Percentiles rank a stretch among this genome's conserved stretches.
phyloP scores from a whole-genome alignment of 2,888 invertebrate genomes.

The Epinotia nisella region DNA sequence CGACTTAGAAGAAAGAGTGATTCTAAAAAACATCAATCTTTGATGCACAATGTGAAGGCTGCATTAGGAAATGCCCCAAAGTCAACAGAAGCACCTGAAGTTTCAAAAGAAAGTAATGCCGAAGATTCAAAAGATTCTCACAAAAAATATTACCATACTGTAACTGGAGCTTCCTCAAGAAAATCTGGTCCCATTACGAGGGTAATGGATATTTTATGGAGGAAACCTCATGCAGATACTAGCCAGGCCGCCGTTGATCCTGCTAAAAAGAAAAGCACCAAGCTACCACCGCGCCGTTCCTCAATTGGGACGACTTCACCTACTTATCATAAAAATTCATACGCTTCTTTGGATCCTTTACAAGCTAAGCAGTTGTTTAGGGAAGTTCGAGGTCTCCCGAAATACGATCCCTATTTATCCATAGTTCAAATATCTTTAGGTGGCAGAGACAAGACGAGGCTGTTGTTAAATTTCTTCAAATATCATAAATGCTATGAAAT shows the following conservation, averaged over 20 bases:
- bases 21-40: slow-evolving; percentile 72
- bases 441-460: slow-evolving; percentile 78
- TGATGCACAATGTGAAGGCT: slow-evolving; percentile 64
- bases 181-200: slow-evolving; percentile 81
- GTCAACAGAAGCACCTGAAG: slow-evolving; percentile 70
- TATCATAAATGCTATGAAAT: slow-evolving; percentile 82
- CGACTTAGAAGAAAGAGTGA: slow-evolving; percentile 80
- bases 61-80: slow-evolving; percentile 59
- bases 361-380: slow-evolving; percentile 80
- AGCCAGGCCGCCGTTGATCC: slow-evolving; percentile 64
- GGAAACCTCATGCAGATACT: slow-evolving; percentile 71
- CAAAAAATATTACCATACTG: slow-evolving; percentile 82
- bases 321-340: slow-evolving; percentile 81
- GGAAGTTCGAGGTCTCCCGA: slow-evolving; percentile 79
- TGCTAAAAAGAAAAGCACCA: slow-evolving; percentile 71
- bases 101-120: slow-evolving; percentile 62
- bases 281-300: slow-evolving; percentile 70
- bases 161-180: slow-evolving; percentile 78
- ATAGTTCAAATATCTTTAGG: slow-evolving; percentile 82
- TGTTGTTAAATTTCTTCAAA: slow-evolving; percentile 79
- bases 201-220: slow-evolving; percentile 80
- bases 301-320: slow-evolving; percentile 81
- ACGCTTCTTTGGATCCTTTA: slow-evolving; percentile 76
- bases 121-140: slow-evolving; percentile 74
- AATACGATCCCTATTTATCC: slow-evolving; percentile 80